Percentiles rank a stretch among this genome's conserved stretches.
Conservation (phyloP, 2,888 invertebrate species). For the Mellilla xanthometata region DNA sequence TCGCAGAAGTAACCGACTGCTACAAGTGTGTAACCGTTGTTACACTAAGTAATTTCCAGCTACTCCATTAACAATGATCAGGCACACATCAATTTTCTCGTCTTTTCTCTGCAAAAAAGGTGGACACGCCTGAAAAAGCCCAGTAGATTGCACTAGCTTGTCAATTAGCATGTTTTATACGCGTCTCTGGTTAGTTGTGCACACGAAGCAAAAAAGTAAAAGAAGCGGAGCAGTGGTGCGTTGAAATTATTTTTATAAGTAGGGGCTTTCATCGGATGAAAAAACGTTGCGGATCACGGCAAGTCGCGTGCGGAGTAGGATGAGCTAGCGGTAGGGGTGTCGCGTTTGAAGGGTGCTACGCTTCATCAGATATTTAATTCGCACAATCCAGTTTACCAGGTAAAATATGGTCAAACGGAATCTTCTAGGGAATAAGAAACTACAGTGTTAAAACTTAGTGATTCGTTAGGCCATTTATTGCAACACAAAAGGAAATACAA, state of each 20-base stretch:
- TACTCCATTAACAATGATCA: conserved; percentile 1
- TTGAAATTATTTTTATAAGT: conserved; percentile 74
- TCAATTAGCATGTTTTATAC: conserved; percentile 47
- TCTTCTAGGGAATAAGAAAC: no score
- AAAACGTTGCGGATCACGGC: conserved; percentile 64
- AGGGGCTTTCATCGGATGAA: conserved; percentile 70
- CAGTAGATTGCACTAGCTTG: conserved; percentile 29
- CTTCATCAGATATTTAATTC: no score
- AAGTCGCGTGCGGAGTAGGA: conserved; percentile 65
- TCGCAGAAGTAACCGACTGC: no score
- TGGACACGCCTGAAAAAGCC: conserved; percentile 26
- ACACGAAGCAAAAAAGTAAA: conserved; percentile 44
- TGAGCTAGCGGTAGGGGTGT: conserved; percentile 37
- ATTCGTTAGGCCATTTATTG: no score
- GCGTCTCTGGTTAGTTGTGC: conserved; percentile 40
- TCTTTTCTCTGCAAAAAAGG: conserved; percentile 24
- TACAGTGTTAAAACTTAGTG: no score
- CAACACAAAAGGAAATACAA: no score
- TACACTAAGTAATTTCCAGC: neutral
- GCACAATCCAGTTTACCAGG: no score
- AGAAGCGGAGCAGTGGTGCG: conserved; percentile 63
- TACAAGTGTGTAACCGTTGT: neutral
- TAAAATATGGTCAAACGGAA: no score
- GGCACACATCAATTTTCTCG: conserved; percentile 3
- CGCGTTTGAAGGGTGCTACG: neutral